Conservation (phyloP, 2,888 invertebrate genomes). For the Epinotia bilunana region DNA sequence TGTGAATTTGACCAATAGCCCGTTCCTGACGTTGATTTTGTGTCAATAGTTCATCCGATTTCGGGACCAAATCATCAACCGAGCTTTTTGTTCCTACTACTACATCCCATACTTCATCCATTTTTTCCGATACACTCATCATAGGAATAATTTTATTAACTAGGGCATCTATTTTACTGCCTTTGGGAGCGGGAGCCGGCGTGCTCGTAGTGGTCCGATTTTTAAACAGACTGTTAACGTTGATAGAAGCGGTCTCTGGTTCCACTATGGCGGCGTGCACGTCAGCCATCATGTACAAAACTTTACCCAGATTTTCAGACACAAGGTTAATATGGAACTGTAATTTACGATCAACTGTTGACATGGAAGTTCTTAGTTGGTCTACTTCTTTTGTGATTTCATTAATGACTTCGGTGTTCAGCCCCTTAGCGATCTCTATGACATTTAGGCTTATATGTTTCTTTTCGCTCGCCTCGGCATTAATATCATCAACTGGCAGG, state of each 20-base stretch:
- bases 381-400: conserved; percentile 93
- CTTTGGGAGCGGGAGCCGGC: conserved; percentile 83
- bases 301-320: conserved; percentile 91
- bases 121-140: conserved; percentile 93
- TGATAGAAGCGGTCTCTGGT: conserved; percentile 85
- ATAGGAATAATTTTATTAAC: conserved; percentile 93
- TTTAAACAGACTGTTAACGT: conserved; percentile 78
- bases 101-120: conserved; percentile 96
- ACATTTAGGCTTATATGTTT: conserved; percentile 93
- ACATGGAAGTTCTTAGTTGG: conserved; percentile 90
- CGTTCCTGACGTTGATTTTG: conserved; percentile 94
- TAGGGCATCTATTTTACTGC: conserved; percentile 91
- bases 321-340: conserved; percentile 94
- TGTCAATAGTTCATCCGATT: conserved; percentile 92
- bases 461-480: conserved; percentile 94
- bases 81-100: conserved; percentile 95
- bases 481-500: conserved; percentile 91
- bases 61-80: conserved; percentile 93
- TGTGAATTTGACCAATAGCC: conserved; percentile 94
- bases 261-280: conserved; percentile 93
- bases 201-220: conserved; percentile 85
- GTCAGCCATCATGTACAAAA: conserved; percentile 91
- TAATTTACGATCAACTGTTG: conserved; percentile 91
- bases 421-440: conserved; percentile 92
- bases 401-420: conserved; percentile 91